Evolutionary conservation across 2,797 vertebrate species (phyloP).

Genomic region (Rhynchonycteris naso): DNA sequence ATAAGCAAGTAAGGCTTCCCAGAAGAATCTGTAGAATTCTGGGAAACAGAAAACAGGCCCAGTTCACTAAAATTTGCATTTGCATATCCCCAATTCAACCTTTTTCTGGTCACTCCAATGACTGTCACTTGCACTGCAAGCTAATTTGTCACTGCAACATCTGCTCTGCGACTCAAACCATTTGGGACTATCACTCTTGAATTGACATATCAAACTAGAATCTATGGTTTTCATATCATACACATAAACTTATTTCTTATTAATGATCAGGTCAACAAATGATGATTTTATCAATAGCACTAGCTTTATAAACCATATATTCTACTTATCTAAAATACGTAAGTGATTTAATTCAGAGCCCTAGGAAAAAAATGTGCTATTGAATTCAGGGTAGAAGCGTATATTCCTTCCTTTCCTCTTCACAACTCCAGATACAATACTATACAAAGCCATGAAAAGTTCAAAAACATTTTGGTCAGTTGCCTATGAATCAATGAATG

Average conservation of each 20-base stretch:
- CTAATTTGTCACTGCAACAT: constrained; percentile 12
- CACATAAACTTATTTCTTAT: constrained; percentile 37
- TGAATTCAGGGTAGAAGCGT: neutral
- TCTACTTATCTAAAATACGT: constrained; percentile 12
- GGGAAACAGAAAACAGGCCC: neutral
- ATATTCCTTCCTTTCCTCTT: neutral
- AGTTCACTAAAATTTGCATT: neutral
- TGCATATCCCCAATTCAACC: neutral
- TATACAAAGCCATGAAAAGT: neutral
- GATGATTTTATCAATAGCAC: neutral
- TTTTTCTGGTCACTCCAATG: neutral
- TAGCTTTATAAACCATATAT: neutral
- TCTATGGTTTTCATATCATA: neutral
- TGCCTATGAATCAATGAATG: constrained; percentile 59
- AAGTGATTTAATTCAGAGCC: constrained; percentile 10
- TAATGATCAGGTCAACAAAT: constrained; percentile 19
- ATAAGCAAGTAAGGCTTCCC: neutral
- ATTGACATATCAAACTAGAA: constrained; percentile 28
- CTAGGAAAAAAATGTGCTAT: neutral
- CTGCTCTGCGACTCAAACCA: neutral
- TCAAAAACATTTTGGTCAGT: constrained; percentile 68
- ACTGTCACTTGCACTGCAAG: neutral
- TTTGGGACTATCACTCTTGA: constrained; percentile 11
- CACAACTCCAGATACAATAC: neutral
- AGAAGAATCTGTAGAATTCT: neutral